Conservation (phyloP, 1,140 invertebrate genomes). For the Odontomachus brunneus region DNA sequence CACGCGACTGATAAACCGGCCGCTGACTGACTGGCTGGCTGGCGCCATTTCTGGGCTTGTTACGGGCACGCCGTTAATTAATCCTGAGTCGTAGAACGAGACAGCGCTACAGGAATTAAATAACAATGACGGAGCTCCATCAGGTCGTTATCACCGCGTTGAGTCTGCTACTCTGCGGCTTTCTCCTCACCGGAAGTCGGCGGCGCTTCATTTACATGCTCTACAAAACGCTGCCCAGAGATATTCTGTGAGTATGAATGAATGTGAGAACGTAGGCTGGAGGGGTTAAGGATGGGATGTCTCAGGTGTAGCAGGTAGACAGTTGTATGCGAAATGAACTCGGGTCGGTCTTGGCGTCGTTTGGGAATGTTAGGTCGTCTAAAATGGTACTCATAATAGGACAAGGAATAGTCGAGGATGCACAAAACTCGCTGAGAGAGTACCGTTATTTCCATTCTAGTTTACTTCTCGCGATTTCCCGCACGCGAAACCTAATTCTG, state of each 20-base stretch:
- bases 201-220: constrained; percentile 79
- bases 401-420: no score
- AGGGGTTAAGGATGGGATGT: neutral
- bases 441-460: no score
- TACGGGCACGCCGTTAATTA: constrained; percentile 11
- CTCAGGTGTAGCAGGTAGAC: no score
- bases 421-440: no score
- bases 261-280: neutral
- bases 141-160: constrained; percentile 75
- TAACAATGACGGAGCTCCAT: constrained; percentile 68
- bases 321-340: no score
- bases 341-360: no score
- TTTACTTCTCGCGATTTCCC: no score
- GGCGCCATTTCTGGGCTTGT: constrained; percentile 10
- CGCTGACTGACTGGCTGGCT: neutral
- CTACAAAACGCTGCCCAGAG: constrained; percentile 82
- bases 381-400: no score
- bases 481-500: no score
- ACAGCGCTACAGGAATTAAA: neutral
- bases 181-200: constrained; percentile 80
- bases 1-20: neutral
- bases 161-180: constrained; percentile 73
- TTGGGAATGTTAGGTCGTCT: no score
- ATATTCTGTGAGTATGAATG: constrained; percentile 82
- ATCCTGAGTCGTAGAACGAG: constrained; percentile 17